phyloP scores from a whole-genome alignment of 2,797 vertebrate genomes.

The Moxostoma hubbsi region DNA sequence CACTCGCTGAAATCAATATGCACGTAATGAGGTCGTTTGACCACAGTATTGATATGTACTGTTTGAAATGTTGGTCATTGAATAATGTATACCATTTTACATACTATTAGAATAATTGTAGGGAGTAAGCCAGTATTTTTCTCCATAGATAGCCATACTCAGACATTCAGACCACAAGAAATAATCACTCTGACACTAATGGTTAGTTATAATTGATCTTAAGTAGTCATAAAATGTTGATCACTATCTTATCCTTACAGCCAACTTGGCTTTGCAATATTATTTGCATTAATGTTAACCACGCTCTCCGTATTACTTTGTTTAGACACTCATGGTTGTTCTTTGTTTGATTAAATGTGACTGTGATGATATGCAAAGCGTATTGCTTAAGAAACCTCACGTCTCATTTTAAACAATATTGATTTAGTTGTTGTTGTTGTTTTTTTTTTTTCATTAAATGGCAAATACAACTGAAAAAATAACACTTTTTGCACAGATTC shows the following conservation, averaged over 20 bases:
- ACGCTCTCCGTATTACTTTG: not conserved
- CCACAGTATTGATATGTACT: too few species aligned
- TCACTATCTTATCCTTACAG: slow-evolving; percentile 6
- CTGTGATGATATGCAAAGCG: not conserved
- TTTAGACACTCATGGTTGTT: not conserved
- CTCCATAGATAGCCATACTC: slow-evolving; percentile 8
- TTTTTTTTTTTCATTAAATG: not conserved
- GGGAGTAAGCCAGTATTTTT: not conserved
- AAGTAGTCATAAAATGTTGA: slow-evolving; percentile 22
- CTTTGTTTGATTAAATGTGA: slow-evolving; percentile 4
- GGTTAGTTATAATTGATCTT: slow-evolving; percentile 33
- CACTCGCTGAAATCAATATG: too few species aligned
- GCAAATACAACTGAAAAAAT: not conserved
- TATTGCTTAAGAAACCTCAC: slow-evolving; percentile 12
- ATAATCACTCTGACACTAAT: slow-evolving; percentile 26
- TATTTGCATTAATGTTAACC: slow-evolving; percentile 21
- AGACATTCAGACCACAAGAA: slow-evolving; percentile 38
- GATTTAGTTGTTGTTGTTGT: not conserved
- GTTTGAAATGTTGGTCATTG: too few species aligned
- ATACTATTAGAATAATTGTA: not conserved
- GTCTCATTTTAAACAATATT: not conserved
- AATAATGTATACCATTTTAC: too few species aligned
- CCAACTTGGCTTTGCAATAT: slow-evolving; percentile 7
- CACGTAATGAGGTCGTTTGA: too few species aligned
- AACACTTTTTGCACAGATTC: not conserved